Evolutionary conservation across 2,888 invertebrate genomes (phyloP).

Genomic region (Athalia circularis): DNA sequence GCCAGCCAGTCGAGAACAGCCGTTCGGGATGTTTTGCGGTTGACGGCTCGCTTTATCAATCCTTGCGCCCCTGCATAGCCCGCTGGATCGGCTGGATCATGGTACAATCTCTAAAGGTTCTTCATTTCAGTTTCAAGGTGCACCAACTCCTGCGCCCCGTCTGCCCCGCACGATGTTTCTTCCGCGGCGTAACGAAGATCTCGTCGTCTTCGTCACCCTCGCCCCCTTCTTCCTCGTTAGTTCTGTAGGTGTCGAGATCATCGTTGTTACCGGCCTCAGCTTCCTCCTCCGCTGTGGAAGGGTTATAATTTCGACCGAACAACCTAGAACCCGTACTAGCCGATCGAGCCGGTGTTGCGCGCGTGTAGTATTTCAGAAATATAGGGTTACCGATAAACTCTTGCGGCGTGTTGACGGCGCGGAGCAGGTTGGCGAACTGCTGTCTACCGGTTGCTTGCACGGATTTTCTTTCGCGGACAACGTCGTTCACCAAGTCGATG

Average conservation of each 20-base stretch:
- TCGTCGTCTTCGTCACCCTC: neutral
- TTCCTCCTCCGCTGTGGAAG: too few relatives aligned
- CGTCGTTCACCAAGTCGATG: conserved; percentile 48
- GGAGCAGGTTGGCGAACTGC: conserved; percentile 37
- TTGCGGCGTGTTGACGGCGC: neutral
- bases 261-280: too few relatives aligned
- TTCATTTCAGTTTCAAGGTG: neutral
- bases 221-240: neutral
- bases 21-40: neutral
- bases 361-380: neutral
- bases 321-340: neutral
- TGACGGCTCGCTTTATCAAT: neutral
- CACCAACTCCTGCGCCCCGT: neutral
- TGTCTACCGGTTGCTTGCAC: conserved; percentile 4
- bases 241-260: neutral
- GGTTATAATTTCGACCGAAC: too few relatives aligned
- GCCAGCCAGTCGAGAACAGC: neutral
- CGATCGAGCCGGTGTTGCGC: neutral
- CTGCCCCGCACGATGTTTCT: too few relatives aligned
- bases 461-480: conserved; percentile 32
- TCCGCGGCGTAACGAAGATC: neutral
- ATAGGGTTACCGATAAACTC: conserved; percentile 31
- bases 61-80: neutral
- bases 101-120: neutral
- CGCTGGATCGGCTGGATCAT: neutral